phyloP scores from a whole-genome alignment of 2,113 vertebrate genomes.

The Girardinichthys multiradiatus region DNA sequence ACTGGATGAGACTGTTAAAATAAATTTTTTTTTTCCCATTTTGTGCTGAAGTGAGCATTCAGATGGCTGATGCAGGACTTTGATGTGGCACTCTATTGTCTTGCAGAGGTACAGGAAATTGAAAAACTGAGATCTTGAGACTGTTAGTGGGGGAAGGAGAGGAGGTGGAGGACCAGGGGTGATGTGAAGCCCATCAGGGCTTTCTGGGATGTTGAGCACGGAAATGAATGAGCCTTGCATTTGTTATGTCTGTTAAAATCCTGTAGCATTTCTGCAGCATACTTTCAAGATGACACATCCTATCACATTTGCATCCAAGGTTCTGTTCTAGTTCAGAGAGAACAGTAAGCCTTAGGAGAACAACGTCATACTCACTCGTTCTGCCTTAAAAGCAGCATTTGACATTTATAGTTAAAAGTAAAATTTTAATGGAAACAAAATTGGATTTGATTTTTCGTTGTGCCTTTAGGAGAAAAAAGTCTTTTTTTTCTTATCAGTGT shows the following conservation, averaged over 20 bases:
- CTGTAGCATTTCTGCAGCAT: conserved; percentile 27
- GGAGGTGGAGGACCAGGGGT: conserved; percentile 43
- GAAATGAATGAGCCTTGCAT: conserved; percentile 69
- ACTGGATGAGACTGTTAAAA: conserved; percentile 23
- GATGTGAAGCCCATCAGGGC: conserved; percentile 37
- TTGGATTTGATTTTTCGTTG: conserved; percentile 37
- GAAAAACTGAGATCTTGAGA: conserved; percentile 64
- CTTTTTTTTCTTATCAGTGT: conserved; percentile 21
- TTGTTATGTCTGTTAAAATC: conserved; percentile 16
- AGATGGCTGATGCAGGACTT: conserved; percentile 45
- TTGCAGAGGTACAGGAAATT: conserved; percentile 75
- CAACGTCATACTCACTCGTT: conserved; percentile 19
- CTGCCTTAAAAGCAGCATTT: conserved; percentile 24
- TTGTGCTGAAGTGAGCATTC: conserved; percentile 58
- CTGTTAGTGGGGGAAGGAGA: conserved; percentile 34
- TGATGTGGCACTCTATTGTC: conserved; percentile 69
- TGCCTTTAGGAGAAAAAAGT: conserved; percentile 15
- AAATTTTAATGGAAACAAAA: conserved; percentile 47
- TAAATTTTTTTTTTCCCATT: conserved; percentile 8
- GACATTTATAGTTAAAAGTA: conserved; percentile 20
- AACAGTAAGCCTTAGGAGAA: conserved; percentile 36
- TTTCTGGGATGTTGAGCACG: conserved; percentile 58
- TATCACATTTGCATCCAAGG: conserved; percentile 15
- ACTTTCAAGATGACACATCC: background rate
- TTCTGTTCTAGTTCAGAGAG: conserved; percentile 40